Percentiles rank a stretch among this genome's conserved stretches.
Evolutionary conservation across 30 jellyfish, hydroid and myxozoan species (phyloP).

Genomic region (Aurelia coerulea): DNA sequence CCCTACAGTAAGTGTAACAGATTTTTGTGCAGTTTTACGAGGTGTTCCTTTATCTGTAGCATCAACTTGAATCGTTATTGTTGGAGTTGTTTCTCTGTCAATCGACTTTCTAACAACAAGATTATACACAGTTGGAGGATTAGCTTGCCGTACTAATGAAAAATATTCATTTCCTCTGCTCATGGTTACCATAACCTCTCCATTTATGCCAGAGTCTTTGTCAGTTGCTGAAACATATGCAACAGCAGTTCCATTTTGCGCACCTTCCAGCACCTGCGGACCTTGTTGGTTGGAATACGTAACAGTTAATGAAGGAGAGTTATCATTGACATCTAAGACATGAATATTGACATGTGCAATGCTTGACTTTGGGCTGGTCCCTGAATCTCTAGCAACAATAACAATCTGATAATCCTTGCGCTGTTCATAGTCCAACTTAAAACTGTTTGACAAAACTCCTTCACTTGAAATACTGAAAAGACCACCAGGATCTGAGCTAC

Average conservation of each 20-base stretch:
- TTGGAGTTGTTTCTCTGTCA: constrained; percentile 87
- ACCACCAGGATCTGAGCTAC: constrained; percentile 43
- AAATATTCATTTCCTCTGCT: constrained; percentile 42
- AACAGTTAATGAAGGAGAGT: constrained; percentile 63
- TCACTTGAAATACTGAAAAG: constrained; percentile 39
- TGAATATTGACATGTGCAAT: constrained; percentile 62
- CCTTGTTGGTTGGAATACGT: constrained; percentile 52
- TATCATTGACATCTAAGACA: constrained; percentile 86
- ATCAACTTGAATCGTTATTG: constrained; percentile 21
- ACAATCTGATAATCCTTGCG: constrained; percentile 49
- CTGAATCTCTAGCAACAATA: constrained; percentile 79
- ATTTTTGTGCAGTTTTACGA: constrained; percentile 22
- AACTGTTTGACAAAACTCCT: constrained; percentile 56
- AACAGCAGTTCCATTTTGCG: constrained; percentile 52
- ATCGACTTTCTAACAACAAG: constrained; percentile 49
- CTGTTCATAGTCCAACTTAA: constrained; percentile 69
- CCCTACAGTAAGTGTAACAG: constrained; percentile 64
- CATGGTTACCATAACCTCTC: constrained; percentile 37
- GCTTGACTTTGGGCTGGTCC: constrained; percentile 25
- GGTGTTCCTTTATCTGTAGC: constrained; percentile 90
- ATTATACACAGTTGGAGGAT: constrained; percentile 24
- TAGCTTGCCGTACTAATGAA: constrained; percentile 27
- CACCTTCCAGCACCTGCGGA: constrained; percentile 76
- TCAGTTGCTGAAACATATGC: constrained; percentile 74
- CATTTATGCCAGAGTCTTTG: constrained; percentile 78